Conservation (phyloP, 2,888 invertebrate species). For the Zootermopsis nevadensis region DNA sequence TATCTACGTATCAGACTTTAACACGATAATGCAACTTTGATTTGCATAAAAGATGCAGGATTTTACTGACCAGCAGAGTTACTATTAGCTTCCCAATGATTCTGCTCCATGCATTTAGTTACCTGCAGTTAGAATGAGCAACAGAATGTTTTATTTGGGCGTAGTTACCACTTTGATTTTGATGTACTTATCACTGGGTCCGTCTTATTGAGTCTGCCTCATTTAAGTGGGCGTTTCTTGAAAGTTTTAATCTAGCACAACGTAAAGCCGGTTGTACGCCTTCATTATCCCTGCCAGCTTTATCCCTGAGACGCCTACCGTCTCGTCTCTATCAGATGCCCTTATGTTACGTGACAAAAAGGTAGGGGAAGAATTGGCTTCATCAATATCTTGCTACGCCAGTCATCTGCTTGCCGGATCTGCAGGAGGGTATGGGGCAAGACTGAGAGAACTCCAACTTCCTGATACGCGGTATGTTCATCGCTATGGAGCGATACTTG, state of each 20-base stretch:
- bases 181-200: not conserved
- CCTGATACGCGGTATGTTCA: no score
- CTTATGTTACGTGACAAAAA: slow-evolving; percentile 1
- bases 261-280: not conserved
- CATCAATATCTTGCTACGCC: not conserved
- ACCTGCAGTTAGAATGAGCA: no score
- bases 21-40: no score
- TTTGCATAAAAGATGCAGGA: no score
- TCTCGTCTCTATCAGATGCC: not conserved
- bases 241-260: not conserved
- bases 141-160: not conserved
- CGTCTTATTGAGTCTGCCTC: not conserved
- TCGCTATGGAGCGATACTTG: no score
- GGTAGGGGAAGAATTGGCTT: not conserved
- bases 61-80: no score
- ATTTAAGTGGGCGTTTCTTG: not conserved
- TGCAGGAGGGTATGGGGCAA: no score
- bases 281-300: slow-evolving; percentile 2
- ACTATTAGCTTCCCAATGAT: no score
- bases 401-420: not conserved
- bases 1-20: no score
- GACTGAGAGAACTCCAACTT: no score
- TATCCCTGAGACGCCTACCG: not conserved
- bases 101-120: no score
- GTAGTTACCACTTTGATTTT: not conserved